Base-by-base conservation (phyloP, 2,113 vertebrate species). In the Blennius ocellaris region DNA sequence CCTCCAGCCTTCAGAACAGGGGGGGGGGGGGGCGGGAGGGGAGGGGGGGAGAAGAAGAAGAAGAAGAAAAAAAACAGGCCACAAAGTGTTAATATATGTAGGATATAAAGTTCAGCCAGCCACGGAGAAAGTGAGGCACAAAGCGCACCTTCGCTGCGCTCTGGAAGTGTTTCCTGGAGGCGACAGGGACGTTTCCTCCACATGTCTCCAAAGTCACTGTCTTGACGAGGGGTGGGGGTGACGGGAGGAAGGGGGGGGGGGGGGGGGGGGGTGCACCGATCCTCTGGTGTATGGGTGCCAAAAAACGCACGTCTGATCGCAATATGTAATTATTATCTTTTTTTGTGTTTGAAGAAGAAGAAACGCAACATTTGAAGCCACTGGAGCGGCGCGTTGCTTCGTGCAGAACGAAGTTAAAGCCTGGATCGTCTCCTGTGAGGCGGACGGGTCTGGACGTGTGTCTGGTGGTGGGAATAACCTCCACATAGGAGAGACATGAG, bases 11-110 rank as follows among this genome's bases (percentile, higher is more conserved):
- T 56, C 7, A 73, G 81, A 70, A 61, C 64, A 77, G 69, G 47
- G 40, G 21, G 21, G 21, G 21, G 21, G 21, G 2, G 21, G 21
- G 21, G n/a, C n/a, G 21, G 21, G 81, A 68, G 65, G 68, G 75
- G 69, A 41, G 41, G 21, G 21, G 21, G 4, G 21, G 4, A 30
- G 4, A 30, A 30, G 21, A 30, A 30, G 21, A 43, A 41, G 43
- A 8, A 43, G 39, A 49, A 77, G 48, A 70, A 67, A 69, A 68
- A 55, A 76, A 74, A 81, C 92, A 94, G 94, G 94, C 93, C 93
- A 92, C 92, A 92, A 93, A 94, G 93, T 93, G 92, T 94, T 92
- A 92, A 93, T 76, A 75, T 69, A 81, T 74, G 78, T 51, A 76
- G 89, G 81, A 84, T 83, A 73, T 69, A 79, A 90, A 90, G 83